Evolutionary conservation across 2,797 vertebrate species (phyloP), one percentile per base, ranked within the genome.

Genomic region (Sparidentex hasta): DNA sequence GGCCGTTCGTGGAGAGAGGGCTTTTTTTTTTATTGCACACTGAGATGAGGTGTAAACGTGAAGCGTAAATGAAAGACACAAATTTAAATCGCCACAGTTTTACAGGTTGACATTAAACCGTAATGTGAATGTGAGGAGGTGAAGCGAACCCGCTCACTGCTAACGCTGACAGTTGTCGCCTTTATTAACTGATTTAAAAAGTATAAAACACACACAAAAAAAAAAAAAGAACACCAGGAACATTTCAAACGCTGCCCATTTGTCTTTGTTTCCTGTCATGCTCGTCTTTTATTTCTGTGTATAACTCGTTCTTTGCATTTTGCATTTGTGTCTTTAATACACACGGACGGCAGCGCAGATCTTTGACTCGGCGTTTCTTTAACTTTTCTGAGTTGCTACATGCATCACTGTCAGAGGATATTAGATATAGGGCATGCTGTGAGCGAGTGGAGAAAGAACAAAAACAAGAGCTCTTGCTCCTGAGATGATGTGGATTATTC

Each of bases 401-500:
- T 81, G 20, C 56, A 76, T 87, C 72, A 76, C 66, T 83, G 83
- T 86, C 83, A 81, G 46, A 44, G 43, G 55, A 50, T 25, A 18
- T 74, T 64, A 72, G 50, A 62, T 78, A 20, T 48, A 43, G 44
- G 12, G 41, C 61, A 12, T 5, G 70, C 78, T 72, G 59, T 50
- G 74, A 76, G 74, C 78, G 44, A 74, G 77, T 71, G 27, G 27
- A 47, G 23, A 48, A 27, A 69, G 55, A 23, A 59, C 64, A 54
- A 71, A 74, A 58, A 48, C 27, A 68, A 59, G 11, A 41, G 14
- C 33, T 69, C 14, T 59, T 65, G 65, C 47, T 78, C 62, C 76
- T 16, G 17, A 59, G 70, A 84, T 47, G 50, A 80, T 70, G 64
- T 74, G 78, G 71, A 82, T 86, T 82, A 78, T 71, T 85, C 67